phyloP scores from a whole-genome alignment of 2,888 invertebrate species.

The Ectropis crepuscularia region DNA sequence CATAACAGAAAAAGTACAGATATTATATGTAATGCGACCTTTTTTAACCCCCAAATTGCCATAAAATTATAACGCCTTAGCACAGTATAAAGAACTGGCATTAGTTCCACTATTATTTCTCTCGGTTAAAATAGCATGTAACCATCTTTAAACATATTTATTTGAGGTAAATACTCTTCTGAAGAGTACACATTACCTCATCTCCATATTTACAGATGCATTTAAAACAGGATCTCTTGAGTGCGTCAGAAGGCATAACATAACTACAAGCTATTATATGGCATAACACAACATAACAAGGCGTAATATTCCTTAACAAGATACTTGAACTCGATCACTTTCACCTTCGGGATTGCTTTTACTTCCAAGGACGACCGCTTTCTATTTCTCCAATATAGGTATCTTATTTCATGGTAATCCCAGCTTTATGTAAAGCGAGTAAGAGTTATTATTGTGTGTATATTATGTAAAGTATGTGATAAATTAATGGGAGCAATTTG shows the following conservation, averaged over 20 bases:
- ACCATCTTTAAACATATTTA: not conserved
- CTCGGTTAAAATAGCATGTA: too few species aligned
- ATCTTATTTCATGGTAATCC: conserved; percentile 6
- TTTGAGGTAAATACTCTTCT: not conserved
- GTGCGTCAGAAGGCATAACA: conserved; percentile 14
- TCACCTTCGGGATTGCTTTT: conserved; percentile 66
- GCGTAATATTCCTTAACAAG: conserved; percentile 19
- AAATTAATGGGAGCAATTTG: conserved; percentile 17
- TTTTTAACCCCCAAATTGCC: too few species aligned
- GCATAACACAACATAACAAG: conserved; percentile 6
- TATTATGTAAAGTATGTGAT: not conserved
- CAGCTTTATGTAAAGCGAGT: conserved; percentile 7
- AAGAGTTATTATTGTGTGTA: conserved; percentile 2
- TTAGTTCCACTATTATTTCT: too few species aligned
- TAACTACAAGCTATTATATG: not conserved
- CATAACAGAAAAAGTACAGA: too few species aligned
- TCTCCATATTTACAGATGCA: not conserved
- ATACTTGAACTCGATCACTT: conserved; percentile 52
- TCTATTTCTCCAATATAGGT: conserved; percentile 50
- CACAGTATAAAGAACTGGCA: too few species aligned
- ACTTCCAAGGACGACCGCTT: conserved; percentile 73
- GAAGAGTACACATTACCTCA: conserved; percentile 12
- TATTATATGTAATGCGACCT: too few species aligned
- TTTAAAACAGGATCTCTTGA: conserved; percentile 11
- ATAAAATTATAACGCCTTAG: too few species aligned